A percentile compares a stretch with the other conserved stretches of the same genome.
phyloP scores from a whole-genome alignment of 2,113 vertebrate genomes.

The Stegostoma tigrinum region DNA sequence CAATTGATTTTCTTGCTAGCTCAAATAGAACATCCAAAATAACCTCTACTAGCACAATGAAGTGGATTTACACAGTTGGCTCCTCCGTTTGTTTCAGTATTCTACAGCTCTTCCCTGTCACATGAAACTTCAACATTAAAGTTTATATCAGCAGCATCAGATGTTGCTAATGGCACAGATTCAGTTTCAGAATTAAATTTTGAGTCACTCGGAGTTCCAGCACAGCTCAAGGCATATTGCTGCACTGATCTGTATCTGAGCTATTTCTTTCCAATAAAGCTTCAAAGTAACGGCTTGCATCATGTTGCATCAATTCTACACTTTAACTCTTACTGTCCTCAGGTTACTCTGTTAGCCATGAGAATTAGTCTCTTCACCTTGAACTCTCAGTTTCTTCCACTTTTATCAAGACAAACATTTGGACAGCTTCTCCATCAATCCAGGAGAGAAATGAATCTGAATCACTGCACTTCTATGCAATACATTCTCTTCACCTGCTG shows the following conservation, averaged over 20 bases:
- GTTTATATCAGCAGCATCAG: constrained; percentile 7
- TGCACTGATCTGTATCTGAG: background rate
- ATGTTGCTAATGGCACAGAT: background rate
- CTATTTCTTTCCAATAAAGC: background rate
- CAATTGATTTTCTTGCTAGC: background rate
- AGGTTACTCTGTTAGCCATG: background rate
- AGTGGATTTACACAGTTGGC: background rate
- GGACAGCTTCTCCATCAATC: background rate
- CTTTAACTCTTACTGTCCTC: background rate
- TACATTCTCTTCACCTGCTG: background rate
- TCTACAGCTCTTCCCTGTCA: background rate
- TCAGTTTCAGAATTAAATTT: background rate
- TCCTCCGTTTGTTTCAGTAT: background rate
- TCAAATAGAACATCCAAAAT: background rate
- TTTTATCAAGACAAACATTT: background rate
- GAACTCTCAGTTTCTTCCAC: background rate
- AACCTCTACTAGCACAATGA: background rate
- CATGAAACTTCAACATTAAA: background rate
- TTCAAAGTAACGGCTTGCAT: background rate
- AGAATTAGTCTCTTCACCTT: background rate
- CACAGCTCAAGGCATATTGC: background rate
- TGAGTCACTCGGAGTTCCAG: background rate
- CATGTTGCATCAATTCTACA: background rate
- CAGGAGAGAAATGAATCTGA: background rate
- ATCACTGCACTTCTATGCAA: background rate